Percentiles rank a stretch among this genome's conserved stretches.
These are phyloP conservation scores for Sphaeramia orbicularis DNA, from an alignment of 2,797 vertebrate genomes.

Conservation along the genomic window DNA sequence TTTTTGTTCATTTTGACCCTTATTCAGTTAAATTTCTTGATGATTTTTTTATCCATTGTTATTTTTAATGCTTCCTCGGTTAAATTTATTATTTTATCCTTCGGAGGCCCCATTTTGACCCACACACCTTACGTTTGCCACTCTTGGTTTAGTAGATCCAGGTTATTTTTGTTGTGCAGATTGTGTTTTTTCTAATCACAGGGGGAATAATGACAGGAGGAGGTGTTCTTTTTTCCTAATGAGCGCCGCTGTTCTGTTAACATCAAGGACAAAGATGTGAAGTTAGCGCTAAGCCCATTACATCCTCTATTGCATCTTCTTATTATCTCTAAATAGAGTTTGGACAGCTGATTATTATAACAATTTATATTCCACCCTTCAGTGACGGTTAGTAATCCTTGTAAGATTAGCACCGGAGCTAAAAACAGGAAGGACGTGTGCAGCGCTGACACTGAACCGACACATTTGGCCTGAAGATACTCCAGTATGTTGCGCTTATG, in stretches of 20 bases:
- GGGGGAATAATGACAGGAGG: slow-evolving; percentile 23
- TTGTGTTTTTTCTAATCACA: slow-evolving; percentile 21
- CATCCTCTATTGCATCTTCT: slow-evolving; percentile 42
- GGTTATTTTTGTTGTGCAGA: slow-evolving; percentile 26
- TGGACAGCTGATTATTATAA: slow-evolving; percentile 62
- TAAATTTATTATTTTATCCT: too few relatives aligned
- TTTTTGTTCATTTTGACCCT: too few relatives aligned
- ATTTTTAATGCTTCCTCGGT: too few relatives aligned
- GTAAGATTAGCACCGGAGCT: slow-evolving; percentile 26
- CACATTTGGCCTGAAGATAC: slow-evolving; percentile 16
- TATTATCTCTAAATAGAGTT: slow-evolving; percentile 60
- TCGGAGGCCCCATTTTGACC: too few relatives aligned
- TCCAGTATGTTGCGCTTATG: slow-evolving; percentile 12
- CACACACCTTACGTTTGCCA: too few relatives aligned
- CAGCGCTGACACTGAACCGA: slow-evolving; percentile 12
- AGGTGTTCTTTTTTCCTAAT: slow-evolving; percentile 41
- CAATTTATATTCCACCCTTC: slow-evolving; percentile 47
- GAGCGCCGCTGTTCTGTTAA: slow-evolving; percentile 19
- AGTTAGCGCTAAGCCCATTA: slow-evolving; percentile 49
- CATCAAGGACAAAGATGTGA: slow-evolving; percentile 56
- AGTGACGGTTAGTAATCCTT: slow-evolving; percentile 53
- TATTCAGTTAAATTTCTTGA: too few relatives aligned
- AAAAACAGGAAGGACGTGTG: slow-evolving; percentile 7
- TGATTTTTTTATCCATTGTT: too few relatives aligned
- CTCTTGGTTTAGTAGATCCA: too few relatives aligned